Percentiles rank a stretch among this genome's conserved stretches.
Conservation (phyloP, 2,888 invertebrate species). For the Scaptomyza caliginosa region DNA sequence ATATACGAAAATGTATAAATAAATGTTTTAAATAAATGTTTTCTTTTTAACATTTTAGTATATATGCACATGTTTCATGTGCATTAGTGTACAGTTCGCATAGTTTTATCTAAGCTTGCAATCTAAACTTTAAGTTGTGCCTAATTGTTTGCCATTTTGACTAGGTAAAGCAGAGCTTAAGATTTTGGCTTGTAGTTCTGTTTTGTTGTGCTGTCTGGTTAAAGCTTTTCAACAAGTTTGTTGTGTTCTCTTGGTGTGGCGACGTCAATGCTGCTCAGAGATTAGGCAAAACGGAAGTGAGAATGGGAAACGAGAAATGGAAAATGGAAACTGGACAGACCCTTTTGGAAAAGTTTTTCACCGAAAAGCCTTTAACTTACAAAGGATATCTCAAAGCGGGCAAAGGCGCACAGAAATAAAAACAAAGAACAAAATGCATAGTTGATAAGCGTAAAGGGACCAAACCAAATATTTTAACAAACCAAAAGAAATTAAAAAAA, state of each 20-base stretch:
- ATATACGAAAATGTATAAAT: too few species aligned
- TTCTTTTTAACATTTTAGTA: too few species aligned
- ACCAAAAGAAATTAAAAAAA: slow-evolving; percentile 3
- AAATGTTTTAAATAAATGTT: not conserved
- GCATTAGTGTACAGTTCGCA: too few species aligned
- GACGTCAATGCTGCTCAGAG: slow-evolving; percentile 52
- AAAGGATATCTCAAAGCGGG: slow-evolving; percentile 55
- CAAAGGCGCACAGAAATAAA: slow-evolving; percentile 15
- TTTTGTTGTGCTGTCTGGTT: slow-evolving; percentile 30
- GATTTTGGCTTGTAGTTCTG: slow-evolving; percentile 55
- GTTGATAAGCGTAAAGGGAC: slow-evolving; percentile 46
- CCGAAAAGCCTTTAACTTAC: slow-evolving; percentile 65
- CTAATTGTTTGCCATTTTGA: slow-evolving; percentile 25
- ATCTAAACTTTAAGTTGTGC: slow-evolving; percentile 19
- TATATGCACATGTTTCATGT: too few species aligned
- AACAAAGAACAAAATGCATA: slow-evolving; percentile 33
- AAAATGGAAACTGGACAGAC: slow-evolving; percentile 16
- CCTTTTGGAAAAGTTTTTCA: slow-evolving; percentile 63
- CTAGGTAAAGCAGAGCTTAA: slow-evolving; percentile 44
- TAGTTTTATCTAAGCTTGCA: slow-evolving; percentile 3
- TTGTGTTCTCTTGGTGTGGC: slow-evolving; percentile 40
- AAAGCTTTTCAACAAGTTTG: slow-evolving; percentile 31
- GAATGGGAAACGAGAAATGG: slow-evolving; percentile 7
- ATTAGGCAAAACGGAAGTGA: slow-evolving; percentile 44
- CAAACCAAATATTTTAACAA: not conserved